phyloP scores from a whole-genome alignment of 2,888 invertebrate species.

The Melinopterus prodromus region DNA sequence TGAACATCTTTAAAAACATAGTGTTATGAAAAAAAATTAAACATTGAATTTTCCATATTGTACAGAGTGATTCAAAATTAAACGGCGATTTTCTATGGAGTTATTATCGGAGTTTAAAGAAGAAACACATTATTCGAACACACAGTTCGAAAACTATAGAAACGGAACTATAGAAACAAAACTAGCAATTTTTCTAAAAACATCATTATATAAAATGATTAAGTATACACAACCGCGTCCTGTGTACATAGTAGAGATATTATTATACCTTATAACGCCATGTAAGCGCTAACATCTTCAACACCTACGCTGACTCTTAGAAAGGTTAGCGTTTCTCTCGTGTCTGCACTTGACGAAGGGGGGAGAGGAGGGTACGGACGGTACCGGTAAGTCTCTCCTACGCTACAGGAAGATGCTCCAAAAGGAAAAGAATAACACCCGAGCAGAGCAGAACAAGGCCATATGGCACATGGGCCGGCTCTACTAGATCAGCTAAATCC shows the following conservation, averaged over 20 bases:
- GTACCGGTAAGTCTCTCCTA: not conserved
- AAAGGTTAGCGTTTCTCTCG: not conserved
- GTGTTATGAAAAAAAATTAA: too few species aligned
- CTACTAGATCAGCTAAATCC: not conserved
- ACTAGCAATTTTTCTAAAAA: too few species aligned
- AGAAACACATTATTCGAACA: too few species aligned
- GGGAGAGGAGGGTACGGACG: not conserved
- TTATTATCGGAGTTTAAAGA: too few species aligned
- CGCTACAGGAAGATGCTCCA: not conserved
- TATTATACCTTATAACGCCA: not conserved
- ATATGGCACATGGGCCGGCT: not conserved
- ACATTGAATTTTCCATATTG: too few species aligned
- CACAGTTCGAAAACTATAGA: too few species aligned
- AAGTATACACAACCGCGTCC: not conserved
- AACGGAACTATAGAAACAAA: too few species aligned
- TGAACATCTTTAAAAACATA: too few species aligned
- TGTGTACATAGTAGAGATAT: not conserved
- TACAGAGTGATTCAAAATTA: too few species aligned
- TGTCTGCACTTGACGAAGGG: not conserved
- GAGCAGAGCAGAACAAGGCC: not conserved
- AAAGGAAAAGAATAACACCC: not conserved
- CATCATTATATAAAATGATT: too few species aligned
- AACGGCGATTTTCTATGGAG: too few species aligned
- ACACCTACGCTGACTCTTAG: not conserved
- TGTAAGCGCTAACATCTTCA: not conserved